A percentile compares a stretch with the other conserved stretches of the same genome.
Conservation (phyloP, 2,113 vertebrate genomes). For the Entomyzon cyanotis region DNA sequence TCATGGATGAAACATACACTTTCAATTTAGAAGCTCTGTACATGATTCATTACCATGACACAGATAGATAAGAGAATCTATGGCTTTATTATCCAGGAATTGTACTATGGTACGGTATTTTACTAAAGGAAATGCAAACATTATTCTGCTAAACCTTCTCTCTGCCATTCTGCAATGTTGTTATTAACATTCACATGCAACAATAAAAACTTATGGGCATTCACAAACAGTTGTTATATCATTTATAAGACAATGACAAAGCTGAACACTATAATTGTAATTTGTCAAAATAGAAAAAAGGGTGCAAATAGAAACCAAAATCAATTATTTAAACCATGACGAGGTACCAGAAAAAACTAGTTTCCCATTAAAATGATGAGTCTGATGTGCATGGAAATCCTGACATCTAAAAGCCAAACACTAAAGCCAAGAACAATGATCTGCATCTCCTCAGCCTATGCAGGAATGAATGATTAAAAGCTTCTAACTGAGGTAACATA, state of each 20-base stretch:
- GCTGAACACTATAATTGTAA: background rate
- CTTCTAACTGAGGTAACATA: background rate
- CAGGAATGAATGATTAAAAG: background rate
- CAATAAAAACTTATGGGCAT: constrained; percentile 52
- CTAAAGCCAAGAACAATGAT: background rate
- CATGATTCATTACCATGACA: background rate
- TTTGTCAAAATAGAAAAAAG: constrained; percentile 15
- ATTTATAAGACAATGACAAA: constrained; percentile 51
- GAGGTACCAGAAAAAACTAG: background rate
- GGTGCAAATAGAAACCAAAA: constrained; percentile 1
- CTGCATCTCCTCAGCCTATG: background rate
- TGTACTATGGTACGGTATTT: background rate
- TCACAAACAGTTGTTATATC: constrained; percentile 22
- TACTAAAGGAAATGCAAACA: background rate
- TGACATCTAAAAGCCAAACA: background rate
- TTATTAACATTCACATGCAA: constrained; percentile 14
- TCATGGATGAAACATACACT: background rate
- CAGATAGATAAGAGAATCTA: background rate
- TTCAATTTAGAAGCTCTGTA: background rate
- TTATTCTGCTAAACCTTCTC: background rate
- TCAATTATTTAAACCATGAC: background rate
- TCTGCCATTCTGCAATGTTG: background rate
- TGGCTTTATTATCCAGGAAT: background rate
- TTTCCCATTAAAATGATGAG: background rate
- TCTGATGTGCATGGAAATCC: background rate